These are phyloP conservation scores for Clarias pachynema DNA, from an alignment of 2,797 vertebrate genomes.

Conservation along the genomic window DNA sequence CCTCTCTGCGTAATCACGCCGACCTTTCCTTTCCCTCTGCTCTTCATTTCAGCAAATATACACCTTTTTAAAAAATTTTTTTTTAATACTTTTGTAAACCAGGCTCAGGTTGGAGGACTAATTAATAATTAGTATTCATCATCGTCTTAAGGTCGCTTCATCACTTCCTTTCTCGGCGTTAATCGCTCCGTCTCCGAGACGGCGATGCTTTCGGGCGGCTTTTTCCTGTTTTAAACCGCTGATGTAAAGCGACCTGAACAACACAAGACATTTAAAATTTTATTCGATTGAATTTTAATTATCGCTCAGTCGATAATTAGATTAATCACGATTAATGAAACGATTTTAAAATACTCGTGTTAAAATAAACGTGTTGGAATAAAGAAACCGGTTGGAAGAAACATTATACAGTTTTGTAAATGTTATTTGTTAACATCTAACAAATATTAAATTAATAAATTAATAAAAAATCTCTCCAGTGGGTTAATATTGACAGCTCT, in stretches of 20 bases:
- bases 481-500: too few relatives aligned
- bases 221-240: neutral
- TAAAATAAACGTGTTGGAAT: too few relatives aligned
- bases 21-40: slow-evolving; percentile 4
- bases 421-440: too few relatives aligned
- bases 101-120: neutral
- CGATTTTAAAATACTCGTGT: too few relatives aligned
- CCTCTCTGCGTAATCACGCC: neutral
- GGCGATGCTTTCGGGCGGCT: neutral
- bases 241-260: neutral
- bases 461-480: too few relatives aligned
- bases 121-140: slow-evolving; percentile 6
- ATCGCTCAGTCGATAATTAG: too few relatives aligned
- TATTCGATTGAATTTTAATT: too few relatives aligned
- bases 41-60: neutral
- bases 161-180: neutral
- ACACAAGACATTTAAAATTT: too few relatives aligned
- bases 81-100: neutral
- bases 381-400: too few relatives aligned
- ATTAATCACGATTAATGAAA: too few relatives aligned
- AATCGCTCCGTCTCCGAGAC: neutral
- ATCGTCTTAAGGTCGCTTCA: neutral
- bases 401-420: too few relatives aligned
- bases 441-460: too few relatives aligned
- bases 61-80: neutral